Evolutionary conservation across 1,140 invertebrate species (phyloP).

Genomic region (Neotoxoptera formosana): DNA sequence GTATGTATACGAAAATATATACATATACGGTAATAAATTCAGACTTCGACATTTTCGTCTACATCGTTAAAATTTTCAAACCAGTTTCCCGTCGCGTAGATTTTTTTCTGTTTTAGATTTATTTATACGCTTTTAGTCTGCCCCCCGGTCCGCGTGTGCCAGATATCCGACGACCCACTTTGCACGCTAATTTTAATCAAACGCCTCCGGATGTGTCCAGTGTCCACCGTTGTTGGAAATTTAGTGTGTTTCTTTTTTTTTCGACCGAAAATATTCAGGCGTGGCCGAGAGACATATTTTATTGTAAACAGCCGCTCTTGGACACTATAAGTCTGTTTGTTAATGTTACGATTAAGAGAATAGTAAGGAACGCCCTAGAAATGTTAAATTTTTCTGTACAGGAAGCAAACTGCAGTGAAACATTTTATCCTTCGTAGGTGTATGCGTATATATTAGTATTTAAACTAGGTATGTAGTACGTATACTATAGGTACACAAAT

Average conservation of each 20-base stretch:
- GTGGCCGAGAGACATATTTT: slow-evolving; percentile 18
- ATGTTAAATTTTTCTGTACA: neutral
- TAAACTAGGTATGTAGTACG: neutral
- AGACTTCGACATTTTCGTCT: slow-evolving; percentile 54
- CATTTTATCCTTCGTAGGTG: neutral
- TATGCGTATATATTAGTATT: neutral
- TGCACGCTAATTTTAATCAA: slow-evolving; percentile 55
- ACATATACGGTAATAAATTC: slow-evolving; percentile 39
- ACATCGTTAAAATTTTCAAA: slow-evolving; percentile 54
- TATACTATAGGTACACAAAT: neutral
- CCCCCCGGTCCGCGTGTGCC: neutral
- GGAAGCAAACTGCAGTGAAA: neutral
- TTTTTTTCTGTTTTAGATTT: slow-evolving; percentile 33
- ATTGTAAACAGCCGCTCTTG: slow-evolving; percentile 1
- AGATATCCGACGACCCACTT: slow-evolving; percentile 50
- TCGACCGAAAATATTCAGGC: slow-evolving; percentile 24
- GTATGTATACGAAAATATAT: neutral
- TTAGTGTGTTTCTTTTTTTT: slow-evolving; percentile 39
- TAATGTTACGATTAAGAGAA: neutral
- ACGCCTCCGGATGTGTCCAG: slow-evolving; percentile 49
- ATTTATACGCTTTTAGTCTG: slow-evolving; percentile 26
- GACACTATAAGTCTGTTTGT: neutral
- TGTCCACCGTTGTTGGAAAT: slow-evolving; percentile 13
- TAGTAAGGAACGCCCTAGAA: neutral
- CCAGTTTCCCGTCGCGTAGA: slow-evolving; percentile 29